Percentiles rank a stretch among this genome's conserved stretches.
phyloP scores from a whole-genome alignment of 2,888 invertebrate species.

The Mythimna lalbum region DNA sequence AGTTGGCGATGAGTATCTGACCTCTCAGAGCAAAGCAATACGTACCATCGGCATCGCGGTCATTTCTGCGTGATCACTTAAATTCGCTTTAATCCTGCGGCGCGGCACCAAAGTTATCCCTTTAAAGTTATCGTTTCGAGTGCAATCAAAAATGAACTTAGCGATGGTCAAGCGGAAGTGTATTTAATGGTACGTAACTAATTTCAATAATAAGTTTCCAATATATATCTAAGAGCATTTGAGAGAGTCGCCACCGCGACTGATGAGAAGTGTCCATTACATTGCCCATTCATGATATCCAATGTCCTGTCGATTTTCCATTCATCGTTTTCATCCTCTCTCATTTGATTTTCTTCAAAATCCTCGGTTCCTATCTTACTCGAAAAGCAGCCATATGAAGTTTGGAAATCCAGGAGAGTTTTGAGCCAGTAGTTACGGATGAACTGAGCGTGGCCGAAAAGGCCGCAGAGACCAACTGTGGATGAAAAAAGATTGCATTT shows the following conservation, averaged over 20 bases:
- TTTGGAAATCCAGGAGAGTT: constrained; percentile 67
- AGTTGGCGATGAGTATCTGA: not conserved
- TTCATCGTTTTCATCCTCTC: not conserved
- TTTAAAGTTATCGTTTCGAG: no score
- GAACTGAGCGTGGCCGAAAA: constrained; percentile 74
- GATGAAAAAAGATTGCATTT: constrained; percentile 12
- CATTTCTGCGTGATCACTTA: no score
- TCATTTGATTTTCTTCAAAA: not conserved
- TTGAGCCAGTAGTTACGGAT: constrained; percentile 71
- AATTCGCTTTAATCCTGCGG: no score
- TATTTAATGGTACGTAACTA: no score
- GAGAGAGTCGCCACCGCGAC: constrained; percentile 67
- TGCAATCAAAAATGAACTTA: no score
- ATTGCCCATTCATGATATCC: constrained; percentile 54
- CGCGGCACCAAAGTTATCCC: no score
- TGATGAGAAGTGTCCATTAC: constrained; percentile 70
- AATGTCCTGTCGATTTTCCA: not conserved
- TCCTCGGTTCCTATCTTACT: not conserved
- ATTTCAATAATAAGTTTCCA: constrained; percentile 55
- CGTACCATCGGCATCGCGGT: no score
- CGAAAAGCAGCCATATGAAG: constrained; percentile 72
- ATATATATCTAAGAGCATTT: constrained; percentile 68
- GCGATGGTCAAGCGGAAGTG: no score
- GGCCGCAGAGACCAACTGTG: constrained; percentile 74
- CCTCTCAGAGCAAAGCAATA: not conserved